These are phyloP conservation scores for Sinodicranocentrus sp. DNA, from an alignment of 2,888 invertebrate species.

Conservation along the genomic window DNA sequence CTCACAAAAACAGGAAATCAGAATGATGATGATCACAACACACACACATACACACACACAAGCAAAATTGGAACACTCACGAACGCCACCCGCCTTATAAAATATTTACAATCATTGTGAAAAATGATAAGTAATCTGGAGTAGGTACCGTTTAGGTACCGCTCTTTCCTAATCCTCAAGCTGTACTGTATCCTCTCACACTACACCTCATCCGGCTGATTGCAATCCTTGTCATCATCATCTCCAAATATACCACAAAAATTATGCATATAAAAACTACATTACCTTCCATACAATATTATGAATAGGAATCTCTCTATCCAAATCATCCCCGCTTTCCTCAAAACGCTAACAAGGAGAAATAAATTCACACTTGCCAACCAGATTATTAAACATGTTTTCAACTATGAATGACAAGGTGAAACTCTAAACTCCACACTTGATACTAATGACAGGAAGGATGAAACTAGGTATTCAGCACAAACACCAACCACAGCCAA, in stretches of 20 bases:
- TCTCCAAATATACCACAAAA: not conserved
- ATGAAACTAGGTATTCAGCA: not conserved
- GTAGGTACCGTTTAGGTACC: too few relatives aligned
- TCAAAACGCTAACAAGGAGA: not conserved
- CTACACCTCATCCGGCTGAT: slow-evolving; percentile 2
- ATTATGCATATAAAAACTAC: not conserved
- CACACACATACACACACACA: not conserved
- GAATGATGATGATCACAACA: not conserved
- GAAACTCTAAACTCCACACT: slow-evolving; percentile 43
- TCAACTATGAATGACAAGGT: slow-evolving; percentile 11
- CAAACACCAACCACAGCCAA: not conserved
- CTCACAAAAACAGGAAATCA: too few relatives aligned
- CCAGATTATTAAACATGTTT: not conserved
- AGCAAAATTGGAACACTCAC: not conserved
- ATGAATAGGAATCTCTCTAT: too few relatives aligned
- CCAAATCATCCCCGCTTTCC: too few relatives aligned
- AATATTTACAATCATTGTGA: not conserved
- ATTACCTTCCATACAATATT: too few relatives aligned
- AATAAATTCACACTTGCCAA: not conserved
- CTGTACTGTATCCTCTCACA: not conserved
- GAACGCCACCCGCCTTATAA: too few relatives aligned
- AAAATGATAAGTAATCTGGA: not conserved
- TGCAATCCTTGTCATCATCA: not conserved
- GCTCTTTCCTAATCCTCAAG: not conserved
- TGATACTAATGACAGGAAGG: slow-evolving; percentile 39